phyloP scores from a whole-genome alignment of 2,113 vertebrate genomes.

The Vulpes ferrilata region DNA sequence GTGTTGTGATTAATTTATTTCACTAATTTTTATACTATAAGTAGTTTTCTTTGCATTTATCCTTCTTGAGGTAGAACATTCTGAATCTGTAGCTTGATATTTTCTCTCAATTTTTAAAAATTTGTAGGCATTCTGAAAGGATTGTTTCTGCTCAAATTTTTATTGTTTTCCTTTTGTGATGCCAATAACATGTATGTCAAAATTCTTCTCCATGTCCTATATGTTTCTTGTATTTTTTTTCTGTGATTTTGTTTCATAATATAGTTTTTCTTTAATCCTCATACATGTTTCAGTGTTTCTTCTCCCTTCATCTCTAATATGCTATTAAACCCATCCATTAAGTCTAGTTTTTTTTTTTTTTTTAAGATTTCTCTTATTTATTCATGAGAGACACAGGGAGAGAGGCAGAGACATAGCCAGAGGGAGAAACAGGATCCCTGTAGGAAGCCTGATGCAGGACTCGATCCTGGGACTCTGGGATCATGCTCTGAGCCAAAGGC shows the following conservation, averaged over 20 bases:
- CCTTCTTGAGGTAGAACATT: neutral
- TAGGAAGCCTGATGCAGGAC: too few species aligned
- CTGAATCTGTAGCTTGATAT: neutral
- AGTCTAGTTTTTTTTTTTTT: neutral
- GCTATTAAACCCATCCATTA: neutral
- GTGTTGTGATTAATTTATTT: neutral
- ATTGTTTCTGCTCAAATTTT: neutral
- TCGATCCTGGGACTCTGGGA: too few species aligned
- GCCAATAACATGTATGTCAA: neutral
- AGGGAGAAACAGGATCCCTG: too few species aligned
- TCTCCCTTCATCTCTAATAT: neutral
- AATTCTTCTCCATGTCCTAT: neutral
- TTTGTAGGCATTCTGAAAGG: neutral
- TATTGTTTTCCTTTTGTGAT: neutral
- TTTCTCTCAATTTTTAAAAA: neutral
- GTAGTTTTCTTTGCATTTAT: neutral
- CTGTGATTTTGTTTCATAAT: neutral
- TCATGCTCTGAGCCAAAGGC: too few species aligned
- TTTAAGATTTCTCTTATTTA: too few species aligned
- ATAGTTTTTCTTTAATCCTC: neutral
- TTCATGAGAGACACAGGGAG: too few species aligned
- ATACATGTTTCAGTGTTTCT: neutral
- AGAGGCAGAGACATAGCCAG: too few species aligned
- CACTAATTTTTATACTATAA: neutral
- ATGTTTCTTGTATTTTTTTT: neutral